These are phyloP conservation scores for Riptortus pedestris DNA, from an alignment of 1,140 invertebrate genomes.

Conservation along the genomic window DNA sequence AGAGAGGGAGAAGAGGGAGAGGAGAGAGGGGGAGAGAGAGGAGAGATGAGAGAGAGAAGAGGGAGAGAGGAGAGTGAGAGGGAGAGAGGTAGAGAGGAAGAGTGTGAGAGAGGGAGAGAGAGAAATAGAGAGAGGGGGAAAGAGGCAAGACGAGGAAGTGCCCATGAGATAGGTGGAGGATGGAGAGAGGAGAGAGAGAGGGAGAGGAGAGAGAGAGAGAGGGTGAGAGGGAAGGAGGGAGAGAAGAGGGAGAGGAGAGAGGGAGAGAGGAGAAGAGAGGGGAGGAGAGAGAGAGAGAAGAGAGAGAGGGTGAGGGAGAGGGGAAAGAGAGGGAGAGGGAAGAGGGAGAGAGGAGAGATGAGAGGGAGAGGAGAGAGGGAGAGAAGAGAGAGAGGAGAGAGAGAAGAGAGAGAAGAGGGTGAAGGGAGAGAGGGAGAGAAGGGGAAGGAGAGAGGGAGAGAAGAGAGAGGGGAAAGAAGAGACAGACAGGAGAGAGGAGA, in stretches of 20 bases:
- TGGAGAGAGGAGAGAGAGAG: background rate
- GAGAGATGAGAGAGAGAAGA: no score
- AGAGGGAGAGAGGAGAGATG: background rate
- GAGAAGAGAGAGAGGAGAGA: background rate
- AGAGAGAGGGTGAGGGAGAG: background rate
- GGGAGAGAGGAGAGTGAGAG: no score
- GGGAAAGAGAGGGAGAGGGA: background rate
- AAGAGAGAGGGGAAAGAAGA: no score
- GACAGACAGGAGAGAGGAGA: no score
- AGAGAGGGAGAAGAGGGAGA: background rate
- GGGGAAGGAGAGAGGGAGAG: no score
- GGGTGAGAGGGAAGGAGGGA: background rate
- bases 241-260: background rate
- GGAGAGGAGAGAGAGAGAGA: no score
- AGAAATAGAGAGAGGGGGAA: background rate
- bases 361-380: background rate
- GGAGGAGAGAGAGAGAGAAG: background rate
- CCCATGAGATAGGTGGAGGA: background rate
- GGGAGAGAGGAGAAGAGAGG: background rate
- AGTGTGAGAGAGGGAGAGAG: no score
- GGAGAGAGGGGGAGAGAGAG: background rate
- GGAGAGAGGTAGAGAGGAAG: no score
- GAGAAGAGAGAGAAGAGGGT: no score
- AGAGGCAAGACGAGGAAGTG: background rate
- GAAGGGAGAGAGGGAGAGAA: background rate